Conservation (phyloP, 1,140 invertebrate species). For the Caenorhabditis tropicalis region DNA sequence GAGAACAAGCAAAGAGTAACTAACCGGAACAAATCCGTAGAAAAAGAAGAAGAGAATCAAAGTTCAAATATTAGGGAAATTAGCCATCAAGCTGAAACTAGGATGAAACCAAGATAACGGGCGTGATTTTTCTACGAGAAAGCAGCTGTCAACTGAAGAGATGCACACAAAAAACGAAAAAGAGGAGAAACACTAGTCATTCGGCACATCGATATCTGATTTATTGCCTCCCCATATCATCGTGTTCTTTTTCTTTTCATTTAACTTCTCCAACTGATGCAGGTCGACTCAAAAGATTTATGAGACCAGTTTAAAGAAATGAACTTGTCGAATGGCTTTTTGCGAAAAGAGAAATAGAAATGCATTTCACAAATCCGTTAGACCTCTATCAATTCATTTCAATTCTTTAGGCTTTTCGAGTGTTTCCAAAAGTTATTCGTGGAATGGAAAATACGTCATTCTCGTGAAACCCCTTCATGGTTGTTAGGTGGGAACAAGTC, state of each 20-base stretch:
- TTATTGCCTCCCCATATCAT: constrained; percentile 32
- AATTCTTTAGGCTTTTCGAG: background rate
- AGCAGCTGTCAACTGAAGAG: background rate
- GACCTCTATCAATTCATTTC: background rate
- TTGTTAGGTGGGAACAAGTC: background rate
- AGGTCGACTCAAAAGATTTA: background rate
- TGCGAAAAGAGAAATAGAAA: background rate
- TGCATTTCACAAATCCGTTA: background rate
- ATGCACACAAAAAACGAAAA: background rate
- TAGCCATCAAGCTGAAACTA: background rate
- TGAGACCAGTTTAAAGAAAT: constrained; percentile 5
- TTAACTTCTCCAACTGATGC: background rate
- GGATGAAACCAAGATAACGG: no score
- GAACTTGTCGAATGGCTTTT: background rate
- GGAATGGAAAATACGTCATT: background rate
- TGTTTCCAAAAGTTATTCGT: background rate
- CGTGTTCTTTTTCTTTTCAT: background rate
- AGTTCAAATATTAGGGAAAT: background rate
- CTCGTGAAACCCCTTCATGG: background rate
- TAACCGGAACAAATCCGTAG: background rate
- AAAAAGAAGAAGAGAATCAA: background rate
- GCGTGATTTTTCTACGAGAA: background rate
- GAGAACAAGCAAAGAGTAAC: background rate
- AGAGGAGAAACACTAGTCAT: constrained; percentile 28
- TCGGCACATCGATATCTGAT: constrained; percentile 43